A percentile compares a stretch with the other conserved stretches of the same genome.
Conservation (phyloP, 64 coral and sea anemone species). For the Montipora cactus region DNA sequence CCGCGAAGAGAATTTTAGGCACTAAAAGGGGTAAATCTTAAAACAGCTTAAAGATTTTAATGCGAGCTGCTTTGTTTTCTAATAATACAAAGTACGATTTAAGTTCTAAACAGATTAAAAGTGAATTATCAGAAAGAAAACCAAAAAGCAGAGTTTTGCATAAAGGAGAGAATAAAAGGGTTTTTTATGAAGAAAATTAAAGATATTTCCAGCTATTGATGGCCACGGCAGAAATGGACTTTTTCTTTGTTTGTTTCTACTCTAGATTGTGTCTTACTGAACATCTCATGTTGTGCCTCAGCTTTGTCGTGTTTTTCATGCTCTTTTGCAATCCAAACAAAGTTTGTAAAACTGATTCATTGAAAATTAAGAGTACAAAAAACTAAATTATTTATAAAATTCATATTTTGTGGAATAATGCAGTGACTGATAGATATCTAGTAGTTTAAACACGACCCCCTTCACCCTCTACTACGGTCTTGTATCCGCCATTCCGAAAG, state of each 20-base stretch:
- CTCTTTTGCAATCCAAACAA: background rate
- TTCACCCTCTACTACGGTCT: no score
- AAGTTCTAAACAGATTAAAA: background rate
- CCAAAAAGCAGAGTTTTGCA: background rate
- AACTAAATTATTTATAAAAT: slow-evolving; percentile 1
- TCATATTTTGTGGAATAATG: background rate
- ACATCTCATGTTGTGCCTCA: background rate
- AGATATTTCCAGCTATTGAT: slow-evolving; percentile 7
- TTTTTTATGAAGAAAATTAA: background rate
- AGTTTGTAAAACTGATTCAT: background rate
- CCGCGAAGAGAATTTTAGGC: no score
- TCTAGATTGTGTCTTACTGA: background rate
- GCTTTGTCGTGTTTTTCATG: background rate
- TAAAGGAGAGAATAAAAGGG: background rate
- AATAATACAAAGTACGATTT: background rate
- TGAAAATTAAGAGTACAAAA: background rate
- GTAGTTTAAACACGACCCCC: background rate
- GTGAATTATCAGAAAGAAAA: background rate
- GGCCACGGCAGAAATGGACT: background rate
- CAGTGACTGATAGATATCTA: background rate
- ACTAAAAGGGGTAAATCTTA: no score
- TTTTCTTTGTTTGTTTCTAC: slow-evolving; percentile 9
- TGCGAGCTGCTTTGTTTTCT: slow-evolving; percentile 2
- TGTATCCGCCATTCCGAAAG: no score
- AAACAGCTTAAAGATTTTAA: background rate